Conservation (phyloP, 2,113 vertebrate genomes). For the Rhynchopsitta pachyrhyncha region DNA sequence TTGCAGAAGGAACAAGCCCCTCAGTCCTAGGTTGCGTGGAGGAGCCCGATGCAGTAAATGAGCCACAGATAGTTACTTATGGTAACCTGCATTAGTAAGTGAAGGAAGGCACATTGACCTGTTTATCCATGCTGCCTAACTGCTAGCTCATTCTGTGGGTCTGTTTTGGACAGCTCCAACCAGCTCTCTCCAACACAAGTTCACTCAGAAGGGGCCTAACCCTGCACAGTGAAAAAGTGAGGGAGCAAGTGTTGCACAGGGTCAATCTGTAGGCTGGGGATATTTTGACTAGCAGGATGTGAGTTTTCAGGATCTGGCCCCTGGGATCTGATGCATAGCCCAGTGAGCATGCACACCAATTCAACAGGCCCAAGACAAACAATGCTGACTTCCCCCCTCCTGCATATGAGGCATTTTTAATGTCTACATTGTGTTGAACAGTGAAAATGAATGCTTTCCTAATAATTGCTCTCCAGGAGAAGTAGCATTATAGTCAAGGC, state of each 20-base stretch:
- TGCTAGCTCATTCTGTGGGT: not conserved
- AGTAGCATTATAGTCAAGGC: not conserved
- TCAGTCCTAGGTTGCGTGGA: not conserved
- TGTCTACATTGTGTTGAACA: not conserved
- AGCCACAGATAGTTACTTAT: not conserved
- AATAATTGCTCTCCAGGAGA: conserved; percentile 26
- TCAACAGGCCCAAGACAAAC: not conserved
- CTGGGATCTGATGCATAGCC: not conserved
- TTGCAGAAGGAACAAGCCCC: not conserved
- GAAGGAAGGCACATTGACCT: accelerated
- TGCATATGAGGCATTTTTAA: not conserved
- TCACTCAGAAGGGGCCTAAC: not conserved
- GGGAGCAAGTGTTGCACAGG: not conserved
- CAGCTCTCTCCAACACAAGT: not conserved
- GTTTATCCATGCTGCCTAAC: not conserved
- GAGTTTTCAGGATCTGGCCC: not conserved
- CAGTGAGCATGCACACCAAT: not conserved
- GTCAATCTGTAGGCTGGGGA: not conserved
- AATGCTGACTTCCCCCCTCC: not conserved
- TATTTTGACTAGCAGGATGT: not conserved
- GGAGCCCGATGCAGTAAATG: not conserved
- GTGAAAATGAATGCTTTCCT: not conserved
- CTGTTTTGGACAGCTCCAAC: not conserved
- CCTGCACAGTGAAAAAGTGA: not conserved
- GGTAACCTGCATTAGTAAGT: not conserved